Evolutionary conservation across 2,888 invertebrate species (phyloP).

Genomic region (Poecilobothrus nobilitatus): DNA sequence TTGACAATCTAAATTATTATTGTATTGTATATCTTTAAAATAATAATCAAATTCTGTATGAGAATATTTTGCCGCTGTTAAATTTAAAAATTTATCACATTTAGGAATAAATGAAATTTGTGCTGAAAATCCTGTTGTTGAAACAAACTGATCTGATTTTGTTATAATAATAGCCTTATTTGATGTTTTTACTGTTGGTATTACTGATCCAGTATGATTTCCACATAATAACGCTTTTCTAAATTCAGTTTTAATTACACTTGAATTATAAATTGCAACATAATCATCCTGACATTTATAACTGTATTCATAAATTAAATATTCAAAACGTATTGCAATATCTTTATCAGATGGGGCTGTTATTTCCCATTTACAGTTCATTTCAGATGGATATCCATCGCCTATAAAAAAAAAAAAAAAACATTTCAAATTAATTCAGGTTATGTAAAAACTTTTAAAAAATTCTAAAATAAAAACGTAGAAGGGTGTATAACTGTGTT

Average conservation of each 20-base stretch:
- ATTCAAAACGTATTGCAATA: conserved; percentile 53
- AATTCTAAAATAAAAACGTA: no score
- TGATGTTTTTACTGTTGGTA: conserved; percentile 53
- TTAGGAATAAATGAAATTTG: conserved; percentile 55
- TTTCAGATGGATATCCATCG: conserved; percentile 32
- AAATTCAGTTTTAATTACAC: conserved; percentile 32
- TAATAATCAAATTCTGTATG: conserved; percentile 1
- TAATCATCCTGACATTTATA: conserved; percentile 52
- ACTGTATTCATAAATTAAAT: conserved; percentile 49
- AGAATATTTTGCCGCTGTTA: neutral
- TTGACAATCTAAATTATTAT: conserved; percentile 56
- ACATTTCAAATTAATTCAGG: no score
- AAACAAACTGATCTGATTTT: conserved; percentile 42
- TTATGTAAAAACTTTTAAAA: no score
- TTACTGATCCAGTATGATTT: conserved; percentile 48
- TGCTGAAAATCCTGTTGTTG: conserved; percentile 51
- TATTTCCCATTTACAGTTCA: conserved; percentile 71
- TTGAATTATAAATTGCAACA: conserved; percentile 54
- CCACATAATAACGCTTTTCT: conserved; percentile 58
- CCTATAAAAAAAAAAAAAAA: neutral
- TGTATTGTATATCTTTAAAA: neutral
- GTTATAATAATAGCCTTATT: conserved; percentile 50
- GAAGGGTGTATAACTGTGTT: no score
- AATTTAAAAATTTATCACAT: conserved; percentile 57
- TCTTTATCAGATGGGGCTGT: conserved; percentile 58